These are phyloP conservation scores for Urosaurus nigricauda DNA, from an alignment of 2,797 vertebrate genomes.

Conservation along the genomic window DNA sequence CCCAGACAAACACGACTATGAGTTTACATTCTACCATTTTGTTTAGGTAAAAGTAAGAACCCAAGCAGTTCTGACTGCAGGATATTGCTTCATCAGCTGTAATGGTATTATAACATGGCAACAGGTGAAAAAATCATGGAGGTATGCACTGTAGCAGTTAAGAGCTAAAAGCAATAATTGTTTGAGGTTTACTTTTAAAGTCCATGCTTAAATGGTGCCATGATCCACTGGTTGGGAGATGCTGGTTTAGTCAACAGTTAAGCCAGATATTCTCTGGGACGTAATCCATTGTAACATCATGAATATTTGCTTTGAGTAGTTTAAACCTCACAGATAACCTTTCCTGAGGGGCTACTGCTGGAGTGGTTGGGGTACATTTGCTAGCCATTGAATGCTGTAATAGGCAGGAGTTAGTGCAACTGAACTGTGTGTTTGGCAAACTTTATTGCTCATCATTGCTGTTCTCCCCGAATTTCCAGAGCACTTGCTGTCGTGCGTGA, in stretches of 20 bases:
- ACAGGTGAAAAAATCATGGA: no score
- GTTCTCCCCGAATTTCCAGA: slow-evolving; percentile 40
- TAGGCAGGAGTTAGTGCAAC: slow-evolving; percentile 12
- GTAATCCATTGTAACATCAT: not conserved
- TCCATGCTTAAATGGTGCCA: no score
- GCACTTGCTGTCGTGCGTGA: slow-evolving; percentile 20
- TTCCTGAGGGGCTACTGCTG: slow-evolving; percentile 6
- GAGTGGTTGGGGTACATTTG: not conserved
- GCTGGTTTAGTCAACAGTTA: not conserved
- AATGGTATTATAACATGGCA: no score
- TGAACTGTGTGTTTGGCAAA: slow-evolving; percentile 36
- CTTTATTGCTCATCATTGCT: slow-evolving; percentile 22
- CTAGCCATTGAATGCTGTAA: not conserved
- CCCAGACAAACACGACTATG: no score
- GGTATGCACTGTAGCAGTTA: no score
- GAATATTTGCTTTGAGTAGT: slow-evolving; percentile 11
- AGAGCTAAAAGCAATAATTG: no score
- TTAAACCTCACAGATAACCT: not conserved
- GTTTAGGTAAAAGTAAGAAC: no score
- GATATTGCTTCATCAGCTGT: no score
- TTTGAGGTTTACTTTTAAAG: no score
- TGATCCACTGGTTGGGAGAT: not conserved
- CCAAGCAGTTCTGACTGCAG: no score
- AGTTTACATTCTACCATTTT: no score
- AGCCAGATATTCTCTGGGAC: not conserved